Base-by-base conservation (phyloP, 1,140 invertebrate species). In the Leptinotarsa defecta region DNA sequence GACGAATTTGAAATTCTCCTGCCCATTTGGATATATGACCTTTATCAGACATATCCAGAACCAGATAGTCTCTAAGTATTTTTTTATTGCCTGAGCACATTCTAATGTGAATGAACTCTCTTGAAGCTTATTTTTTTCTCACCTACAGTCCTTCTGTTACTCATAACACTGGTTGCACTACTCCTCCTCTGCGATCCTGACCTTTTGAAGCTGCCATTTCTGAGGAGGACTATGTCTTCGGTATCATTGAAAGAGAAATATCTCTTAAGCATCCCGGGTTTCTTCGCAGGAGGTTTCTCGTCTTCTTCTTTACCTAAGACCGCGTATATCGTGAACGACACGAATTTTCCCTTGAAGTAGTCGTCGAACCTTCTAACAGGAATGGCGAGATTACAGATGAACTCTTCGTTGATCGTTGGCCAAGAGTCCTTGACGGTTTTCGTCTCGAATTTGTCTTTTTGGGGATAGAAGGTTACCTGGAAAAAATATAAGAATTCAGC, bases 371-470 rank as follows among this genome's bases (percentile, higher is more conserved):
- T 88, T 86, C 83, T 90, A 86, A 15, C 48, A 22, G 52, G 74
- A 73, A 86, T 49, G 13, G 62, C 49, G n/a, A 65, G 20, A 71
- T 63, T 78, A 80, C 86, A 49, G 86, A 86, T 74, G 87, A 87
- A 93, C 75, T 92, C 92, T 85, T 94, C 91, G 83, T 94, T 93
- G 88, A 92, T 93, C 65, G 91, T 89, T 0, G 92, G 92, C 91
- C 92, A 93, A 2, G 91, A 91, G 79, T 91, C 92, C 77, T 92
- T 92, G 82, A 91, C 91, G 76, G 91, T 86, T 69, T 89, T 88
- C 8, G 92, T 93, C 85, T 94, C 92, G 80, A 89, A 91, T 85
- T 93, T 93, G 70, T 90, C 91, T 77, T 91, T 91, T 22, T 90
- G 90, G 1, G 92, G 92, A 82, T 93, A 91, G 24, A 93, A 79